These are phyloP conservation scores for Helicoverpa armigera DNA, from an alignment of 1,140 invertebrate genomes.

Conservation along the genomic window DNA sequence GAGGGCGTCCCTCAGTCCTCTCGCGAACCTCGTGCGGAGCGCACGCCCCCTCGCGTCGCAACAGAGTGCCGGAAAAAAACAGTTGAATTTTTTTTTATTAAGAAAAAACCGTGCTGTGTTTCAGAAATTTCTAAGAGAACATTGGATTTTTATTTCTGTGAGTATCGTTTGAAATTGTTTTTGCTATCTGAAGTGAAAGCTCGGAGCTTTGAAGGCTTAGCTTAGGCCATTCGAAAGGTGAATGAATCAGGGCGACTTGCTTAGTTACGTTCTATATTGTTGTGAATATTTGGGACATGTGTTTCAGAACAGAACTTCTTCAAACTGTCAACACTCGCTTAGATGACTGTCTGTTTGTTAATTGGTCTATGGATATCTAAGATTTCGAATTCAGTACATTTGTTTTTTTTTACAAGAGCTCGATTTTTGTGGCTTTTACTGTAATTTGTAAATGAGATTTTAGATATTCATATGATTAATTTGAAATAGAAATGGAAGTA, in stretches of 20 bases:
- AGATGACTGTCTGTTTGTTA: neutral
- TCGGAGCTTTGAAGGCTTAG: constrained; percentile 58
- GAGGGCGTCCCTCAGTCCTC: constrained; percentile 79
- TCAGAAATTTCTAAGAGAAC: constrained; percentile 60
- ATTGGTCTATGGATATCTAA: neutral
- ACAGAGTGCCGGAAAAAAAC: constrained; percentile 70
- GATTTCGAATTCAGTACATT: no score
- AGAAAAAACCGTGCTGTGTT: constrained; percentile 80
- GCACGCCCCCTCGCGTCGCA: constrained; percentile 60
- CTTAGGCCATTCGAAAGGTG: constrained; percentile 62
- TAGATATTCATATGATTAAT: no score
- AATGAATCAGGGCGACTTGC: constrained; percentile 57
- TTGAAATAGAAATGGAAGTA: no score
- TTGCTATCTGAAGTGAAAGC: constrained; percentile 56
- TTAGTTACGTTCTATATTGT: constrained; percentile 53
- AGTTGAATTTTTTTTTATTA: constrained; percentile 69
- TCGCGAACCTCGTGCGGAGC: constrained; percentile 57
- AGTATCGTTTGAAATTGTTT: constrained; percentile 65
- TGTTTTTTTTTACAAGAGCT: no score
- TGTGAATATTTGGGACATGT: constrained; percentile 44
- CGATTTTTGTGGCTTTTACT: no score
- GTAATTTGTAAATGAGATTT: no score
- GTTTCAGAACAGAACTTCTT: neutral
- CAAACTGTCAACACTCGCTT: constrained; percentile 1
- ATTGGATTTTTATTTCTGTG: constrained; percentile 77